Conservation (phyloP, 1,140 invertebrate genomes). For the Aphaenogaster floridana region DNA sequence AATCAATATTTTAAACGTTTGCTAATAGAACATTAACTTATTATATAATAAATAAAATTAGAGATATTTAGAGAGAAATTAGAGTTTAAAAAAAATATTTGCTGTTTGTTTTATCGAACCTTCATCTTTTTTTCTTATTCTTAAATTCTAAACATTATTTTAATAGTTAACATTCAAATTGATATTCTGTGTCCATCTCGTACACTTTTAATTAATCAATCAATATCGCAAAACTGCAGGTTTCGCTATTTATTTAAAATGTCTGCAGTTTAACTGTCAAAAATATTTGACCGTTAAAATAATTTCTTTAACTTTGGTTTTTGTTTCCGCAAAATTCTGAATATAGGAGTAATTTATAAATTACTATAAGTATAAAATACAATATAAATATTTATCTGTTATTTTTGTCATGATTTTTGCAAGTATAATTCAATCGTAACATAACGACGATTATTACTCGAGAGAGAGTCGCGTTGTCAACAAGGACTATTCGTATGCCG, state of each 20-base stretch:
- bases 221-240: background rate
- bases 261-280: background rate
- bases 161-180: background rate
- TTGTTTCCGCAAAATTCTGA: background rate
- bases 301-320: background rate
- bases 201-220: background rate
- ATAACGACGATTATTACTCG: background rate
- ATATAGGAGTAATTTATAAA: background rate
- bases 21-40: background rate
- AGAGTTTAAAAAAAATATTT: background rate
- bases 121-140: background rate
- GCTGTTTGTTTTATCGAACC: background rate
- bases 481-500: slow-evolving; percentile 28
- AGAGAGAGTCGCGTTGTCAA: background rate
- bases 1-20: background rate
- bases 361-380: background rate
- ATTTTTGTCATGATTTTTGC: background rate
- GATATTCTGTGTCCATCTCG: background rate
- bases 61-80: background rate
- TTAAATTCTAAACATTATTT: background rate
- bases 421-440: background rate
- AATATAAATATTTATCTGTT: slow-evolving; percentile 2
- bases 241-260: background rate
- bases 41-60: background rate
- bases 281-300: background rate